Conservation (phyloP, 35 echinoderm and acorn worm species). For the Apostichopus japonicus region DNA sequence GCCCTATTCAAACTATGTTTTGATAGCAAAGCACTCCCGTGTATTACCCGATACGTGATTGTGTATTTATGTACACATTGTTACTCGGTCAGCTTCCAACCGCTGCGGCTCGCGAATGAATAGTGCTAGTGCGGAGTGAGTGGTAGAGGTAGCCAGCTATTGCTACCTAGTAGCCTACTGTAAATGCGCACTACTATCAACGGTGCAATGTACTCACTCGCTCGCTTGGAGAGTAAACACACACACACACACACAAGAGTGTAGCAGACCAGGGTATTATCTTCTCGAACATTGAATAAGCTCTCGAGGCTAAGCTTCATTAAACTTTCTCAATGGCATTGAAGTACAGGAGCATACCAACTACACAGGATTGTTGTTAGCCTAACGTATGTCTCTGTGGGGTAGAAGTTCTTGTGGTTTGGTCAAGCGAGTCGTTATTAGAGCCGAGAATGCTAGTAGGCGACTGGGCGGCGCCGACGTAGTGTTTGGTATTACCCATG, state of each 20-base stretch:
- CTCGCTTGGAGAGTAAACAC: conserved; percentile 13
- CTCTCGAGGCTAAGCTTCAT: conserved; percentile 32
- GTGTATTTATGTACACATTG: too few species aligned
- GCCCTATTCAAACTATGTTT: neutral
- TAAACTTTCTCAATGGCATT: conserved; percentile 36
- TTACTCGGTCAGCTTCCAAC: neutral
- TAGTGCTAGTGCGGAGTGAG: too few species aligned
- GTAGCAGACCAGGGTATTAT: conserved; percentile 18
- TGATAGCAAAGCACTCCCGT: neutral
- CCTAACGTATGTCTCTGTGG: conserved; percentile 54
- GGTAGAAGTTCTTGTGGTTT: conserved; percentile 46
- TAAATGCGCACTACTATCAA: conserved; percentile 8
- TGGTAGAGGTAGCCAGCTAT: too few species aligned
- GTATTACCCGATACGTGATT: neutral
- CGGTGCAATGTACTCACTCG: neutral
- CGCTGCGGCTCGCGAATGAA: too few species aligned
- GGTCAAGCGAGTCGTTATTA: conserved; percentile 48
- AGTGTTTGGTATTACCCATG: conserved; percentile 42
- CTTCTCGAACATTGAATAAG: conserved; percentile 32
- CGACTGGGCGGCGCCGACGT: conserved; percentile 29
- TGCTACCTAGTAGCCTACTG: neutral
- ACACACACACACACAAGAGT: neutral
- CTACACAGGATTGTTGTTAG: conserved; percentile 25
- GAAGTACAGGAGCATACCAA: conserved; percentile 43
- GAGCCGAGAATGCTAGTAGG: conserved; percentile 21